Evolutionary conservation across 2,113 vertebrate genomes (phyloP), one percentile per base, ranked within the genome.

Genomic region (Todiramphus saurophagus): DNA sequence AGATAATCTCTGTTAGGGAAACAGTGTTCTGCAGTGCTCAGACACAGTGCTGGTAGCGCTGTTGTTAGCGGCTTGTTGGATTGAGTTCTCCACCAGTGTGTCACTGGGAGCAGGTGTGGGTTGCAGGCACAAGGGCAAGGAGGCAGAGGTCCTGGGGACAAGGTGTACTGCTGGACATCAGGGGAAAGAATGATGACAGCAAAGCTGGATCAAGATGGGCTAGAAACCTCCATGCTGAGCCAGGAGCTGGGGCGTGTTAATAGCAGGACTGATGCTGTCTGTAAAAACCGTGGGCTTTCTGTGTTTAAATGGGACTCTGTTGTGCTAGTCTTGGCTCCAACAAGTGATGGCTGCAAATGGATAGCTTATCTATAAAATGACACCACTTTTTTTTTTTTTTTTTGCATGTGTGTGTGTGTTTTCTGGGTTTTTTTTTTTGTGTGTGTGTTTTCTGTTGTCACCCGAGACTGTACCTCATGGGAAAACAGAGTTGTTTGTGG

Each of bases 141-240:
- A 56, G 28, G 16, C 35, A 62, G 35, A 44, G 27, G 15, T 72
- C 11, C 64, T 33, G 3, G 4, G 31, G 19, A 11, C 8, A 14
- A 72, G 30, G 13, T 70, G 5, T 0, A 0, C 30, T 0, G 5
- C 41, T 59, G 60, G 46, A 56, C 33, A 37, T 28, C 16, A 50
- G 41, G 5, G 58, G 53, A 51, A 48, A 39, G 46, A 72, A 72
- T 31, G 14, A 28, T 19, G 10, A 10, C 33, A 64, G 39, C 66
- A 72, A 60, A 60, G 20, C 39, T 83, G 35, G 41, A 51, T 39
- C 25, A 18, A 30, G 79, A 2, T 8, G 11, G 11, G 5, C 2
- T 64, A 30, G 30, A 80, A 94, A 25, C 14, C 35, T 13, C 18
- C 2, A 2, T n/a, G 16, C 62, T 82, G 5, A 72, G 28, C 70